A percentile compares a stretch with the other conserved stretches of the same genome.
phyloP scores from a whole-genome alignment of 2,888 invertebrate genomes.

The Azorinus chamasolen region DNA sequence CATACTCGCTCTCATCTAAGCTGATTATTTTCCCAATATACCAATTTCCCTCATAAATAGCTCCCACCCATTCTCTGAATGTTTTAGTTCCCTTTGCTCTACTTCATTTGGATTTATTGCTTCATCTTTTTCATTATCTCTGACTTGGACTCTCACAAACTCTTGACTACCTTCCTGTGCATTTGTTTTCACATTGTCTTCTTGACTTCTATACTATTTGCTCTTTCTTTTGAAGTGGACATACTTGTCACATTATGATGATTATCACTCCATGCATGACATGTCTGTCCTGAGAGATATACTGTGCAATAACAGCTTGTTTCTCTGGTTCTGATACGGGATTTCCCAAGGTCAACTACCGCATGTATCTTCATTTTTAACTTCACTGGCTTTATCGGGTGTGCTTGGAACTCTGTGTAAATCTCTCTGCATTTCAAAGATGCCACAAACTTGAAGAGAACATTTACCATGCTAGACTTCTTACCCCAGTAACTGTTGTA shows the following conservation, averaged over 20 bases:
- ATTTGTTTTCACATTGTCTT: too few relatives aligned
- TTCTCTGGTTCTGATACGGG: not conserved
- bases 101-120: too few relatives aligned
- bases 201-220: too few relatives aligned
- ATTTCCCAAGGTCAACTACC: slow-evolving; percentile 2
- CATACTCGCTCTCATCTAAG: slow-evolving; percentile 20
- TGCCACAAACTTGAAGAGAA: slow-evolving; percentile 24
- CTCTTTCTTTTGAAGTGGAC: too few relatives aligned
- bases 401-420: not conserved
- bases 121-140: too few relatives aligned
- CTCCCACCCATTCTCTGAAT: slow-evolving; percentile 24
- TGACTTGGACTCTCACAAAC: too few relatives aligned
- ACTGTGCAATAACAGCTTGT: slow-evolving; percentile 13
- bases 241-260: too few relatives aligned
- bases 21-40: slow-evolving; percentile 25
- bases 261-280: slow-evolving; percentile 3
- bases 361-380: slow-evolving; percentile 27
- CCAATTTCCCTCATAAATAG: slow-evolving; percentile 6
- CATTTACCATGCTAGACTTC: slow-evolving; percentile 26
- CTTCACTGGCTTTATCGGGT: slow-evolving; percentile 7
- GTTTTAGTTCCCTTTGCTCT: too few relatives aligned
- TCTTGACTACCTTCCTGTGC: too few relatives aligned
- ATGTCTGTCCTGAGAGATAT: slow-evolving; percentile 6
- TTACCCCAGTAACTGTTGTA: slow-evolving; percentile 36
- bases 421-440: not conserved